Conservation (phyloP, 2,888 invertebrate genomes). For the Heliconius hortense region DNA sequence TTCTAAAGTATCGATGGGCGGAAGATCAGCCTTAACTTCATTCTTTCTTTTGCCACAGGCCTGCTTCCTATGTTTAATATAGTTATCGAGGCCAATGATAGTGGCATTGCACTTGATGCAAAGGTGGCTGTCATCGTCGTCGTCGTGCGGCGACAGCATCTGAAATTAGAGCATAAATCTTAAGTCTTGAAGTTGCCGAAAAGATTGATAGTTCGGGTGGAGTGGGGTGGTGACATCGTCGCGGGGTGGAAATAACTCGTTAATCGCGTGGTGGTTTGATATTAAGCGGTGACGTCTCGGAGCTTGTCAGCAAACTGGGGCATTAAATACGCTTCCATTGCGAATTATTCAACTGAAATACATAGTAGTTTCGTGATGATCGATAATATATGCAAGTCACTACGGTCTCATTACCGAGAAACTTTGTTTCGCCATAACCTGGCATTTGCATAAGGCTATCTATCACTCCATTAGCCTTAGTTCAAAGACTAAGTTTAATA, state of each 20-base stretch:
- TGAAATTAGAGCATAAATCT: constrained; percentile 47
- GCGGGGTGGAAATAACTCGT: constrained; percentile 52
- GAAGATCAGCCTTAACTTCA: constrained; percentile 58
- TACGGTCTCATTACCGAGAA: constrained; percentile 56
- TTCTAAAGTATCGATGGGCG: constrained; percentile 68
- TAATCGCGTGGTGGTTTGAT: constrained; percentile 66
- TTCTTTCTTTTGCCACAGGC: constrained; percentile 81
- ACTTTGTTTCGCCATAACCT: constrained; percentile 53
- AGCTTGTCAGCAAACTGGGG: constrained; percentile 57
- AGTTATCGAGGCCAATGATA: constrained; percentile 92
- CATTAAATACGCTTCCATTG: constrained; percentile 65
- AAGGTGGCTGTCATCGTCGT: constrained; percentile 92
- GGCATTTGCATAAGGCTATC: constrained; percentile 64
- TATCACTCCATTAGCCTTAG: constrained; percentile 53
- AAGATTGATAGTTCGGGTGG: constrained; percentile 52
- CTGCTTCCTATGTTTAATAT: constrained; percentile 90
- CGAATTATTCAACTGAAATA: constrained; percentile 62
- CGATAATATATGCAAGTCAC: constrained; percentile 61
- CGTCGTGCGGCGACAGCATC: constrained; percentile 83
- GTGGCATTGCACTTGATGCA: constrained; percentile 94
- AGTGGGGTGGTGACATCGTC: constrained; percentile 59
- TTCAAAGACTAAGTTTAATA: constrained; percentile 54
- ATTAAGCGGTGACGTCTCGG: constrained; percentile 67
- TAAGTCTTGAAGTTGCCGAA: constrained; percentile 45
- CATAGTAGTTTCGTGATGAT: constrained; percentile 58